These are phyloP conservation scores for Hartigia nigra DNA, from an alignment of 2,888 invertebrate species.

Conservation along the genomic window DNA sequence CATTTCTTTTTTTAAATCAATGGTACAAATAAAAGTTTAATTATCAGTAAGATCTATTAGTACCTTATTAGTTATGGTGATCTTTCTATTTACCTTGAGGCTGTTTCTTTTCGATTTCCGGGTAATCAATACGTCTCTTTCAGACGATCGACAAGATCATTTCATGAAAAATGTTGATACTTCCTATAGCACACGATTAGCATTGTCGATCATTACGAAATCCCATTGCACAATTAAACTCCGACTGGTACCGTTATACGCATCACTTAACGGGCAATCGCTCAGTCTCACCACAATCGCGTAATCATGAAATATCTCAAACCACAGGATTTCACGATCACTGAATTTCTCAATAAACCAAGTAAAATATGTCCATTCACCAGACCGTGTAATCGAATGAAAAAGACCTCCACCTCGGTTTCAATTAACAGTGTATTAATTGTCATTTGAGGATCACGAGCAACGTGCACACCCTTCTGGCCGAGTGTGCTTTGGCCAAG, in stretches of 20 bases:
- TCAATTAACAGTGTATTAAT: conserved; percentile 21
- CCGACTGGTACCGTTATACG: background rate
- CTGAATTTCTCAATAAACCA: background rate
- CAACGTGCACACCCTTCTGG: conserved; percentile 48
- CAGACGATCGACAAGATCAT: background rate
- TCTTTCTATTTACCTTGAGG: background rate
- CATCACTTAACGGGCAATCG: background rate
- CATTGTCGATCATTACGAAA: background rate
- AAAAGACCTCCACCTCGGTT: conserved; percentile 7
- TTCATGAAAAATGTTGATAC: background rate
- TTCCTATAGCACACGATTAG: background rate
- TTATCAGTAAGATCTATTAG: background rate
- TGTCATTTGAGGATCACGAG: conserved; percentile 1
- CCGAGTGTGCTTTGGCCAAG: conserved; percentile 63
- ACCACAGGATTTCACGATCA: background rate
- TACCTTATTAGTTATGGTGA: background rate
- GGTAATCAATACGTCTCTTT: background rate
- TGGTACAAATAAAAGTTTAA: background rate
- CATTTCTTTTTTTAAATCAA: background rate
- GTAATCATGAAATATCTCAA: background rate
- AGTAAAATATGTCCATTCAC: background rate
- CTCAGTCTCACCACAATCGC: background rate
- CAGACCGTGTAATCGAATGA: background rate
- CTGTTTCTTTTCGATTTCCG: background rate
- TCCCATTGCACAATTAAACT: background rate